Percentiles rank a stretch among this genome's conserved stretches.
phyloP scores from a whole-genome alignment of 35 echinoderm and acorn worm species.

The Diadema setosum region DNA sequence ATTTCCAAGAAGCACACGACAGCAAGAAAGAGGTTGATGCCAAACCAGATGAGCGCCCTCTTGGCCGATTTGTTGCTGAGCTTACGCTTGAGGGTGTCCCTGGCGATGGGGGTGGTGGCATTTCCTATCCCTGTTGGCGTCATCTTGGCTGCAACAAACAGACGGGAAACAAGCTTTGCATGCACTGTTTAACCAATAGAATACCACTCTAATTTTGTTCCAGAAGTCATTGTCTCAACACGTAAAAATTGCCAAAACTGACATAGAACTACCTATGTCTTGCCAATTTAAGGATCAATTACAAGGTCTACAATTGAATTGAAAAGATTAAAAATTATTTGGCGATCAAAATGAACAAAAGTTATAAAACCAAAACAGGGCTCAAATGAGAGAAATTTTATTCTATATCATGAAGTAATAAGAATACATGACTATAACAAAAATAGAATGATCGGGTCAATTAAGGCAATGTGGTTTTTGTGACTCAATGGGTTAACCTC shows the following conservation, averaged over 20 bases:
- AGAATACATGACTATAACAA: too few relatives aligned
- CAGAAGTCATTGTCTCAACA: background rate
- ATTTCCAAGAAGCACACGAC: constrained; percentile 81
- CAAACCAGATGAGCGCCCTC: constrained; percentile 55
- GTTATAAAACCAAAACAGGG: too few relatives aligned
- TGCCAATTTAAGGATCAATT: background rate
- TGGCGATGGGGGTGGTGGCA: constrained; percentile 33
- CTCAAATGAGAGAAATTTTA: too few relatives aligned
- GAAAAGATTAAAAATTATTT: too few relatives aligned
- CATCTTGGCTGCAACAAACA: background rate
- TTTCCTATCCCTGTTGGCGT: constrained; percentile 34
- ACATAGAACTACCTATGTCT: background rate
- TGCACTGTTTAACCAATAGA: background rate
- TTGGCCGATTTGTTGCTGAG: constrained; percentile 48
- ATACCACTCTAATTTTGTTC: background rate
- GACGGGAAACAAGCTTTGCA: background rate
- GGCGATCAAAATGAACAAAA: too few relatives aligned
- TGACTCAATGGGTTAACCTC: too few relatives aligned
- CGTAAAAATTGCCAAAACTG: background rate
- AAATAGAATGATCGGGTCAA: too few relatives aligned
- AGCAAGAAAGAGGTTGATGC: constrained; percentile 64
- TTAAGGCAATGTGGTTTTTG: too few relatives aligned
- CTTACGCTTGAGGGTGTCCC: constrained; percentile 52
- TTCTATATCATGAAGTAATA: too few relatives aligned
- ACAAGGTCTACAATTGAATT: background rate